These are phyloP conservation scores for Fragum whitleyi DNA, from an alignment of 2,888 invertebrate species.

Conservation along the genomic window DNA sequence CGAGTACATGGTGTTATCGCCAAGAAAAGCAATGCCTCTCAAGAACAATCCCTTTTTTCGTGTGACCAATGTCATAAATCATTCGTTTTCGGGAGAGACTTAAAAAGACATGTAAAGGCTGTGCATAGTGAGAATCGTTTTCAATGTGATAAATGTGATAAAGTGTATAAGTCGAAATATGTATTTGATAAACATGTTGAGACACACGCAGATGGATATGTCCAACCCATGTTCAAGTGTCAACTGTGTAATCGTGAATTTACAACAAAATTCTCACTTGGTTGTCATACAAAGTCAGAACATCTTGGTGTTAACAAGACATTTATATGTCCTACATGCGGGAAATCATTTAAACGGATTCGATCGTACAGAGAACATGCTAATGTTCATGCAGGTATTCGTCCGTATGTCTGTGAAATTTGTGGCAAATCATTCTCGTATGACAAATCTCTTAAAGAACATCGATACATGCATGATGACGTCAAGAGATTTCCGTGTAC, in stretches of 20 bases:
- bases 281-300: slow-evolving; percentile 76
- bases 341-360: slow-evolving; percentile 78
- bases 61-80: slow-evolving; percentile 74
- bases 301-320: slow-evolving; percentile 76
- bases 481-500: slow-evolving; percentile 83
- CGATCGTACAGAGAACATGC: slow-evolving; percentile 78
- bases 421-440: slow-evolving; percentile 78
- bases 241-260: slow-evolving; percentile 75
- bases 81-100: slow-evolving; percentile 76
- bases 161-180: slow-evolving; percentile 75
- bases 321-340: slow-evolving; percentile 78
- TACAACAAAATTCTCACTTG: slow-evolving; percentile 77
- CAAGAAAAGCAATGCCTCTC: slow-evolving; percentile 33
- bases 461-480: slow-evolving; percentile 83
- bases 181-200: slow-evolving; percentile 72
- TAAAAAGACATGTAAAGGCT: slow-evolving; percentile 74
- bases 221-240: slow-evolving; percentile 75
- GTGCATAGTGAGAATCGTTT: slow-evolving; percentile 64
- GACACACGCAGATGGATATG: slow-evolving; percentile 72
- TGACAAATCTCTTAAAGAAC: slow-evolving; percentile 79
- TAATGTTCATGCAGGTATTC: slow-evolving; percentile 78
- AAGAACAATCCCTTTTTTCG: slow-evolving; percentile 39
- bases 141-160: slow-evolving; percentile 75
- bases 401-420: slow-evolving; percentile 78
- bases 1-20: slow-evolving; percentile 72